These are phyloP conservation scores for Nasonovia ribisnigri DNA, from an alignment of 2,888 invertebrate genomes.

Conservation along the genomic window DNA sequence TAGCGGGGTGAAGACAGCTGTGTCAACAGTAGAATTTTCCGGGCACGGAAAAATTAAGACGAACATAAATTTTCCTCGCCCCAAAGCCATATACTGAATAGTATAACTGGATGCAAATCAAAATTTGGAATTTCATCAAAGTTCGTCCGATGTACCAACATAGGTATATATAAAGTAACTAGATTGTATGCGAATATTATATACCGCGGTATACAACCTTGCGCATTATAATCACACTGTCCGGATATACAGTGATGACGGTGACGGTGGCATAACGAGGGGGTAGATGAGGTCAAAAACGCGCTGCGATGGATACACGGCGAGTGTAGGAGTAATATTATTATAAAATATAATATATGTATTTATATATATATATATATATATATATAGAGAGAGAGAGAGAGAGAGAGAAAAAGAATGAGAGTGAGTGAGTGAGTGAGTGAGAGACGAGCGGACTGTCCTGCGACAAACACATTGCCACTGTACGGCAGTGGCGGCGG, in stretches of 20 bases:
- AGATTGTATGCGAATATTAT: neutral
- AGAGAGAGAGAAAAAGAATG: too few relatives aligned
- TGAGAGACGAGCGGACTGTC: neutral
- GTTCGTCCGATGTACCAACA: neutral
- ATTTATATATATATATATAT: neutral
- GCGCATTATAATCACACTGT: neutral
- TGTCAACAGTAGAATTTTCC: constrained; percentile 61
- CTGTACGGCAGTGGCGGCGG: neutral
- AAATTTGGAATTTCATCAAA: neutral
- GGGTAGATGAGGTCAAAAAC: neutral
- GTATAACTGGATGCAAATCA: neutral
- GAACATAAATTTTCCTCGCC: constrained; percentile 37
- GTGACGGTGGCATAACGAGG: too few relatives aligned
- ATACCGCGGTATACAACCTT: neutral
- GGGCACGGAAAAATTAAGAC: constrained; percentile 35
- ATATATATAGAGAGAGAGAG: neutral
- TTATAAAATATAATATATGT: neutral
- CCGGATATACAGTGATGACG: neutral
- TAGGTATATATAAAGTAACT: neutral
- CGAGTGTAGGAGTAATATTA: neutral
- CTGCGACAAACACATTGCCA: constrained; percentile 31
- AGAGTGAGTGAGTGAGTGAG: neutral
- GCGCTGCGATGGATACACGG: neutral
- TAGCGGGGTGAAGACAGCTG: constrained; percentile 30
- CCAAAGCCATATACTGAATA: neutral